Evolutionary conservation across 2,113 vertebrate genomes (phyloP).

Genomic region (Podarcis raffonei): DNA sequence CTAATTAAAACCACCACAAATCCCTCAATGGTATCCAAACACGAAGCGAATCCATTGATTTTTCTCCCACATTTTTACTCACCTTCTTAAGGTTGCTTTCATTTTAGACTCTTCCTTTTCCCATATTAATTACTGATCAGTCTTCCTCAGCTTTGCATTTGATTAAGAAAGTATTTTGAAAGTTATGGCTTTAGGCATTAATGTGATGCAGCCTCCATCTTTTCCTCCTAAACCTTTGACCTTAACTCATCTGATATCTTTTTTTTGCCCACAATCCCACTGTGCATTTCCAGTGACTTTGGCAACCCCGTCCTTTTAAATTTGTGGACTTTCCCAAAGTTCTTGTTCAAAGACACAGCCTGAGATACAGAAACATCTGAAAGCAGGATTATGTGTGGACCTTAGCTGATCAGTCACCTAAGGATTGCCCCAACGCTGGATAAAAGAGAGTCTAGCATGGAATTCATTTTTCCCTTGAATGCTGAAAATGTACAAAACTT

Average conservation of each 20-base stretch:
- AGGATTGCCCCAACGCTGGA: background rate
- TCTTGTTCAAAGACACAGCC: background rate
- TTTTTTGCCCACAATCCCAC: background rate
- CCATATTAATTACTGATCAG: background rate
- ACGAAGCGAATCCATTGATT: accelerated
- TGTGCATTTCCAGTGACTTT: background rate
- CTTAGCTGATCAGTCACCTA: accelerated
- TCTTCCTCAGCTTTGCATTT: background rate
- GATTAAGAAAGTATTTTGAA: background rate
- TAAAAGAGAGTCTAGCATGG: constrained; percentile 1
- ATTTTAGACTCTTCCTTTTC: background rate
- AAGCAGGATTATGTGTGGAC: background rate
- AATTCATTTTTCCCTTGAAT: constrained; percentile 14
- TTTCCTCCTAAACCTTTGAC: background rate
- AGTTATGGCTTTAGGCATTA: background rate
- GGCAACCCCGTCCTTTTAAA: background rate
- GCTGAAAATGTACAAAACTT: constrained; percentile 7
- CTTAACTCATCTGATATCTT: background rate
- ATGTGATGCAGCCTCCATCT: background rate
- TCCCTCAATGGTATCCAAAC: background rate
- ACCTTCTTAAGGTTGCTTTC: background rate
- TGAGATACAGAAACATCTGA: accelerated
- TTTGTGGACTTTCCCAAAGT: background rate
- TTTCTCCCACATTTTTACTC: accelerated
- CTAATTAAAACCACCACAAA: background rate